phyloP scores from a whole-genome alignment of 1,140 invertebrate species.

The Cydia strobilella region DNA sequence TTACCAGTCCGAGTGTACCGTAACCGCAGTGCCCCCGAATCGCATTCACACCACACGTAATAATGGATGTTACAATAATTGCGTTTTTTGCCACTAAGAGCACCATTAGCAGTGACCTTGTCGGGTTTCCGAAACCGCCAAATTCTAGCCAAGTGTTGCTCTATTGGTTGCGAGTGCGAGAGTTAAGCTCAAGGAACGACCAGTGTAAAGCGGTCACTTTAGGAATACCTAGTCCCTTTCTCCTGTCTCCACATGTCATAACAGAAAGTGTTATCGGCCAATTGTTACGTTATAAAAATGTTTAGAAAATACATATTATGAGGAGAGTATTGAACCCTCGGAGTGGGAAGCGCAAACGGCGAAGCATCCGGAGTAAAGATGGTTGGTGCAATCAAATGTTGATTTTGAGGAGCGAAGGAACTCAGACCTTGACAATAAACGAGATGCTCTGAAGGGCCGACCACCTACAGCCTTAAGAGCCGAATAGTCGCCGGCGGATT shows the following conservation, averaged over 20 bases:
- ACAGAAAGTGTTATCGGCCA: too few species aligned
- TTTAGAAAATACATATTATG: too few species aligned
- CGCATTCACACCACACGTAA: slow-evolving; percentile 9
- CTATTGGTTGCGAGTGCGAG: neutral
- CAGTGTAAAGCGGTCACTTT: neutral
- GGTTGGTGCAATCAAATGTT: too few species aligned
- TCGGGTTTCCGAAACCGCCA: neutral
- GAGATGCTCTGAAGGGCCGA: too few species aligned
- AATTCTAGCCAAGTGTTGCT: neutral
- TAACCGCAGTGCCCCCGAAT: neutral
- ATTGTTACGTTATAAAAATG: too few species aligned
- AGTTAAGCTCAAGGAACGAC: neutral
- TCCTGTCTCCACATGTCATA: neutral
- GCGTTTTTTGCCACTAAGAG: slow-evolving; percentile 8
- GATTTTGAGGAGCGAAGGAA: too few species aligned
- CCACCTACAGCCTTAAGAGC: too few species aligned
- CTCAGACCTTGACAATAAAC: too few species aligned
- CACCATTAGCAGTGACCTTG: neutral
- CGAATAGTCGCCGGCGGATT: too few species aligned
- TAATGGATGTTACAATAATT: slow-evolving; percentile 13
- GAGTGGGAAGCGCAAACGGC: too few species aligned
- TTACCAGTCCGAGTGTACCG: neutral
- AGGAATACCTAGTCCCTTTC: neutral
- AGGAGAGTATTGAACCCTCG: too few species aligned
- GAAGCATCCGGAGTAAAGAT: too few species aligned